These are phyloP conservation scores for Montipora capricornis DNA, from an alignment of 64 coral and sea anemone genomes.

Conservation along the genomic window DNA sequence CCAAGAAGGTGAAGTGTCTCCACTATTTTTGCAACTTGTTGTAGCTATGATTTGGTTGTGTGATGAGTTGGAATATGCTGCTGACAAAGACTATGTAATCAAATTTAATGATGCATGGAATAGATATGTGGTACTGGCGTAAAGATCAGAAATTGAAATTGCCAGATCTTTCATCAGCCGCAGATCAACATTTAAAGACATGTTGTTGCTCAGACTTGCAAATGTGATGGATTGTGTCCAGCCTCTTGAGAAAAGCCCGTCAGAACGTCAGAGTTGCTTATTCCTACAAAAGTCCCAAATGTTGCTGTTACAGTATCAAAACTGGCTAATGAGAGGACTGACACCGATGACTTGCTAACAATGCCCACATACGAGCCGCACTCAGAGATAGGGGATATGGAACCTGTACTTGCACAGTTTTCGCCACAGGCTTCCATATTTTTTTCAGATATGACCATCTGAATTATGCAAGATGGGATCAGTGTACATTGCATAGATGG, in stretches of 20 bases:
- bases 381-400: constrained; percentile 56
- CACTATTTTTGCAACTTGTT: too few relatives aligned
- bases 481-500: constrained; percentile 56
- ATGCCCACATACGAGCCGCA: too few relatives aligned
- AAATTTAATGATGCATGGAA: constrained; percentile 69
- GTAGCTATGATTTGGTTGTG: neutral
- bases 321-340: too few relatives aligned
- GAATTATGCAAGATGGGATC: constrained; percentile 61
- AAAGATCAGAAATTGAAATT: too few relatives aligned
- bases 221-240: constrained; percentile 44
- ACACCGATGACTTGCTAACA: too few relatives aligned
- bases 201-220: neutral
- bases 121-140: too few relatives aligned
- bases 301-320: too few relatives aligned
- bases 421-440: constrained; percentile 65
- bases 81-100: constrained; percentile 64
- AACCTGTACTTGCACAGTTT: constrained; percentile 61
- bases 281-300: neutral
- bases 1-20: too few relatives aligned
- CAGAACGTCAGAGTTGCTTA: neutral
- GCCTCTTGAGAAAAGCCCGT: constrained; percentile 34
- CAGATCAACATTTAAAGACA: constrained; percentile 14
- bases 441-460: constrained; percentile 47
- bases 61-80: constrained; percentile 64
- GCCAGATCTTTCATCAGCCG: too few relatives aligned